Evolutionary conservation across 2,888 invertebrate genomes (phyloP).

Genomic region (Pasiphila rectangulata): DNA sequence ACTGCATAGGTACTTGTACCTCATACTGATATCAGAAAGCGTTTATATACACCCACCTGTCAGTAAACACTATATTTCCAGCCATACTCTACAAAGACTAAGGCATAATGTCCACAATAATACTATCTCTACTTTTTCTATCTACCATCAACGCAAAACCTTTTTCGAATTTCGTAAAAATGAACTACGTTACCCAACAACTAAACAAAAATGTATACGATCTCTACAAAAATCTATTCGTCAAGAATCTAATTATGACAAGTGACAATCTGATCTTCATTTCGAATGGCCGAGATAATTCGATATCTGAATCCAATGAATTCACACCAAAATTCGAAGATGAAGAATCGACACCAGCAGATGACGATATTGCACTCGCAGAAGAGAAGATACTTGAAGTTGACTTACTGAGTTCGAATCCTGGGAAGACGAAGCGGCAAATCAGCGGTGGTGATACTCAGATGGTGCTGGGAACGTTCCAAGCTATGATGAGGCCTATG

Average conservation of each 20-base stretch:
- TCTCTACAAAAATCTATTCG: conserved; percentile 35
- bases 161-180: conserved; percentile 26
- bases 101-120: too few relatives aligned
- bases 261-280: conserved; percentile 41
- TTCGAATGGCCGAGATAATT: conserved; percentile 32
- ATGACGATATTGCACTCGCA: too few relatives aligned
- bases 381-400: conserved; percentile 1
- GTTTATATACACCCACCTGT: too few relatives aligned
- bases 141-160: conserved; percentile 15
- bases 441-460: conserved; percentile 37
- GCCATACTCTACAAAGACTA: too few relatives aligned
- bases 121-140: conserved; percentile 20
- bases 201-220: conserved; percentile 26
- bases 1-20: too few relatives aligned
- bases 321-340: neutral
- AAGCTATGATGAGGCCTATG: conserved; percentile 49
- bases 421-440: conserved; percentile 24
- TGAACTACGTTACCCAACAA: conserved; percentile 26
- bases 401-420: neutral
- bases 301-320: neutral
- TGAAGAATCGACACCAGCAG: neutral
- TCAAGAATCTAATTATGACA: conserved; percentile 39
- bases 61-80: too few relatives aligned
- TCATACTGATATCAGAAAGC: too few relatives aligned
- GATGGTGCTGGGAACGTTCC: conserved; percentile 50